A percentile compares a stretch with the other conserved stretches of the same genome.
Conservation (phyloP, 2,888 invertebrate species). For the Drosophila colorata region DNA sequence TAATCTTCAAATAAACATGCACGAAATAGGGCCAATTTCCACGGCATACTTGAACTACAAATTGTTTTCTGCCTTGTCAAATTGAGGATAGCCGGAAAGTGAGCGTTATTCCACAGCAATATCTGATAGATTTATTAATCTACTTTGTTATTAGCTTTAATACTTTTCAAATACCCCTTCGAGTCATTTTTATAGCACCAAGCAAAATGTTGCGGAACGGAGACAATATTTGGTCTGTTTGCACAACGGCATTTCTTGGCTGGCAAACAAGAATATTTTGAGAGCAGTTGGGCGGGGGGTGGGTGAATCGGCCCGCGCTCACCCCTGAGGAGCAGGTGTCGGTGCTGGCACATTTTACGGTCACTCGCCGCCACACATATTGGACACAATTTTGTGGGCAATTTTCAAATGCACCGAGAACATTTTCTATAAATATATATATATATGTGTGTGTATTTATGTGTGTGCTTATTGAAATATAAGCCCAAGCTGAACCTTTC, state of each 20-base stretch:
- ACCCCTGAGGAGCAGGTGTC: constrained; percentile 57
- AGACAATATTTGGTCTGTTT: constrained; percentile 64
- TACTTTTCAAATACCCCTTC: constrained; percentile 15
- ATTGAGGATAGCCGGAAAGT: too few relatives aligned
- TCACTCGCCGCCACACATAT: constrained; percentile 57
- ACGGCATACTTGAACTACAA: not conserved
- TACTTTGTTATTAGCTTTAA: not conserved
- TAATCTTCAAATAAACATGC: too few relatives aligned
- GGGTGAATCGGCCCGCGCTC: not conserved
- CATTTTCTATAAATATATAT: constrained; percentile 69
- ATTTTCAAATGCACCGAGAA: constrained; percentile 75
- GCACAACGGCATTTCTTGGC: constrained; percentile 66
- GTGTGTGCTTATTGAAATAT: constrained; percentile 72
- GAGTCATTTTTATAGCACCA: constrained; percentile 11
- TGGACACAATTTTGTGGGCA: constrained; percentile 71
- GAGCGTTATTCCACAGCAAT: too few relatives aligned
- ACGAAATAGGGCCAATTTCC: not conserved
- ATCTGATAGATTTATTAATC: too few relatives aligned
- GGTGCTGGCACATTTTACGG: constrained; percentile 61
- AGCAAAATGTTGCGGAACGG: constrained; percentile 33
- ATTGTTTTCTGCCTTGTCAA: too few relatives aligned
- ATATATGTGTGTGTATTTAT: constrained; percentile 46
- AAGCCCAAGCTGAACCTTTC: constrained; percentile 12
- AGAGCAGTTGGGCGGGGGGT: constrained; percentile 1
- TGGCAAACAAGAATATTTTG: constrained; percentile 38